Percentiles rank a stretch among this genome's conserved stretches.
These are phyloP conservation scores for Clarias pachynema DNA, from an alignment of 2,797 vertebrate species.

Conservation along the genomic window DNA sequence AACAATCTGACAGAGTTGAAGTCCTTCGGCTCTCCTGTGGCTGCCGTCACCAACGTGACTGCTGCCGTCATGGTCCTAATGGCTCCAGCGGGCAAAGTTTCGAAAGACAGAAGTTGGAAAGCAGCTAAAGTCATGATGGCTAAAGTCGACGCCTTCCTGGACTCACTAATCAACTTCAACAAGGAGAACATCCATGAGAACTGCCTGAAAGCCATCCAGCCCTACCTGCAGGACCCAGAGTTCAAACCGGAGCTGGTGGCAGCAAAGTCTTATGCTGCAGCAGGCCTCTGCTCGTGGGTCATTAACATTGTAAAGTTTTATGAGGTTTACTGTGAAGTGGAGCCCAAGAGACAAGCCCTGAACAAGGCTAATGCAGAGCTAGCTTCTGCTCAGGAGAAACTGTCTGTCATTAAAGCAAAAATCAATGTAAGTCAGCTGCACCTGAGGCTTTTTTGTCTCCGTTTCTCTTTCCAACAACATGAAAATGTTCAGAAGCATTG, in stretches of 20 bases:
- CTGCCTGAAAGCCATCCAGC: conserved; percentile 89
- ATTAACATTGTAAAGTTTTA: conserved; percentile 90
- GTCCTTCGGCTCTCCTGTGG: conserved; percentile 88
- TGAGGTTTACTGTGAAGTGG: conserved; percentile 88
- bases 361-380: conserved; percentile 87
- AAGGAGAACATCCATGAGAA: conserved; percentile 93
- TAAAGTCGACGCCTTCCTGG: conserved; percentile 90
- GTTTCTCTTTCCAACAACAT: not conserved
- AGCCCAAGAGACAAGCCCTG: conserved; percentile 91
- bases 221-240: conserved; percentile 85
- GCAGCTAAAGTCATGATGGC: conserved; percentile 87
- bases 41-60: conserved; percentile 88
- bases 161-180: conserved; percentile 85
- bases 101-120: conserved; percentile 96
- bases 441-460: not conserved
- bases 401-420: conserved; percentile 85
- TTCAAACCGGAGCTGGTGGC: conserved; percentile 88
- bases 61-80: conserved; percentile 91
- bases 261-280: conserved; percentile 86
- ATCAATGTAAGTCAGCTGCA: conserved; percentile 81
- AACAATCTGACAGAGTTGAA: conserved; percentile 94
- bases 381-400: conserved; percentile 88
- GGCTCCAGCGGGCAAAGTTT: conserved; percentile 83
- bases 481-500: not conserved
- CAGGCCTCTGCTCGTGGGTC: conserved; percentile 96